Evolutionary conservation across 1,140 invertebrate species (phyloP).

Genomic region (Zaprionus kolodkinae): DNA sequence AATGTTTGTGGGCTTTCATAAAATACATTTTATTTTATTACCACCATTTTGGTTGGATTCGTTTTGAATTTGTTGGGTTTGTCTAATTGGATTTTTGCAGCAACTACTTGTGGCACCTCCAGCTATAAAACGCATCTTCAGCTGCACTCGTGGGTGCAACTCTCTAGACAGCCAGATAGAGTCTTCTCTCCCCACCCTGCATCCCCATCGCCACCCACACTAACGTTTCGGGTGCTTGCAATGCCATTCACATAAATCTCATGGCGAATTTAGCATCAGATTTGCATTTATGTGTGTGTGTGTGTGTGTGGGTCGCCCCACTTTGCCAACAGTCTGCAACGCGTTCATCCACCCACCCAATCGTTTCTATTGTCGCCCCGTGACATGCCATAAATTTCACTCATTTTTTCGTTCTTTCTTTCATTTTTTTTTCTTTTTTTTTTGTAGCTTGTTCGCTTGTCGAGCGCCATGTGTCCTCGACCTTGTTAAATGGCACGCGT

Average conservation of each 20-base stretch:
- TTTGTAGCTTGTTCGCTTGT: slow-evolving; percentile 17
- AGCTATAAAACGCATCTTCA: slow-evolving; percentile 33
- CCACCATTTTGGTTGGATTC: background rate
- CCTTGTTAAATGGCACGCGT: slow-evolving; percentile 62
- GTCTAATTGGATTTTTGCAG: slow-evolving; percentile 38
- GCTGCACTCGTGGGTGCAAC: slow-evolving; percentile 39
- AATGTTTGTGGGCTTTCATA: background rate
- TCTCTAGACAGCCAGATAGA: background rate
- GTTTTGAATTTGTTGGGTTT: background rate
- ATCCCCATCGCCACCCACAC: slow-evolving; percentile 12
- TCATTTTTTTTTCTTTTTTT: slow-evolving; percentile 36
- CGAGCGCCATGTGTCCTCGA: slow-evolving; percentile 53
- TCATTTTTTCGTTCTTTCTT: slow-evolving; percentile 28
- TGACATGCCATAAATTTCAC: slow-evolving; percentile 65
- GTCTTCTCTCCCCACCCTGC: background rate
- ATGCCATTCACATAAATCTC: slow-evolving; percentile 62
- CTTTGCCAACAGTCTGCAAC: slow-evolving; percentile 34
- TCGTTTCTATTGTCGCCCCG: slow-evolving; percentile 12
- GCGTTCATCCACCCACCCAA: slow-evolving; percentile 19
- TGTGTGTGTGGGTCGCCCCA: slow-evolving; percentile 36
- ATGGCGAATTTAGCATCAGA: slow-evolving; percentile 66
- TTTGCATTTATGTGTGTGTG: slow-evolving; percentile 56
- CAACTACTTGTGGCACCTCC: slow-evolving; percentile 27
- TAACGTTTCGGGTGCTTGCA: slow-evolving; percentile 27
- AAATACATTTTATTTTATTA: background rate